A percentile compares a stretch with the other conserved stretches of the same genome.
phyloP scores from a whole-genome alignment of 2,888 invertebrate species.

The Drosophila paramelanica region DNA sequence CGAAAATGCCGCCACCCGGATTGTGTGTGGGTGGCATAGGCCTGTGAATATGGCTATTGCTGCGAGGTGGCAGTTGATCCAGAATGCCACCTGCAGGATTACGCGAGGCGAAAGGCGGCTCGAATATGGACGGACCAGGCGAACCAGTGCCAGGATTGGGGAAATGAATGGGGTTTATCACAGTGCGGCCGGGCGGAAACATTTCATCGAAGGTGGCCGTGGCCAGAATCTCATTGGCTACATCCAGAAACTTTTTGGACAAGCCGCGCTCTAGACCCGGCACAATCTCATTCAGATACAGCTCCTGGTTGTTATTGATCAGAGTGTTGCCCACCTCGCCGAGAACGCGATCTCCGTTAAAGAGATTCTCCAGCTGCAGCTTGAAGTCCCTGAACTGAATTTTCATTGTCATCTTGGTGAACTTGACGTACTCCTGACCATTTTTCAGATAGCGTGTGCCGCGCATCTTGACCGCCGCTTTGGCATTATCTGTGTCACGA shows the following conservation, averaged over 20 bases:
- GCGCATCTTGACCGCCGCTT: conserved; percentile 83
- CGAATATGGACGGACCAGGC: conserved; percentile 61
- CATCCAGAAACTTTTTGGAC: conserved; percentile 83
- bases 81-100: conserved; percentile 65
- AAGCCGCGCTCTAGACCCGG: conserved; percentile 84
- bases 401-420: conserved; percentile 82
- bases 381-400: conserved; percentile 82
- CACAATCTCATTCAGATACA: conserved; percentile 83
- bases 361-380: conserved; percentile 83
- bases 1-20: conserved; percentile 50
- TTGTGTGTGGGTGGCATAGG: conserved; percentile 24
- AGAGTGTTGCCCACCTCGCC: conserved; percentile 84
- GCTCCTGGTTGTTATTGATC: conserved; percentile 84
- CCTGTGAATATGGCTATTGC: conserved; percentile 24
- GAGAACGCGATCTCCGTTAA: conserved; percentile 83
- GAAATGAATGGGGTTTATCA: conserved; percentile 60
- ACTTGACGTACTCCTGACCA: conserved; percentile 83
- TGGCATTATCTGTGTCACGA: conserved; percentile 78
- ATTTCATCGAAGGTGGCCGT: conserved; percentile 85
- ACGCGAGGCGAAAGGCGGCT: conserved; percentile 34
- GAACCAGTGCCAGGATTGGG: conserved; percentile 31
- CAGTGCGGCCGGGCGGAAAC: conserved; percentile 81
- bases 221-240: conserved; percentile 83
- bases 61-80: conserved; percentile 46
- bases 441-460: conserved; percentile 77